Conservation (phyloP, 2,797 vertebrate genomes). For the Anniella stebbinsi region DNA sequence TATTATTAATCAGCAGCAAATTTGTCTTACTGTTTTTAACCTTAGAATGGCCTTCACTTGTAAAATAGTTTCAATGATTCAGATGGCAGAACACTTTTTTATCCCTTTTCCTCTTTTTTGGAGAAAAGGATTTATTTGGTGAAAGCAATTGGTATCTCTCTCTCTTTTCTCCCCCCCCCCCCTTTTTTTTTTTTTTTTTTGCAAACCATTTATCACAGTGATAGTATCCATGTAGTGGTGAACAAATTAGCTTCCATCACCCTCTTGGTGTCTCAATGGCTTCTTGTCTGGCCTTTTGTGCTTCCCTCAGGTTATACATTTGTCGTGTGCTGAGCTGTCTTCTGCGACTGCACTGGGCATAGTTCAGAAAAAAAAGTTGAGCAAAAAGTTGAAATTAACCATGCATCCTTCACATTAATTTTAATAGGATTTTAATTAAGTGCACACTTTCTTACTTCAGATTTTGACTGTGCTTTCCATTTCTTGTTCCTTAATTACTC, state of each 20-base stretch:
- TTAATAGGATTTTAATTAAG: neutral
- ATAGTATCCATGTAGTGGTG: constrained; percentile 17
- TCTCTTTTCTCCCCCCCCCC: neutral
- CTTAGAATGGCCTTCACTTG: constrained; percentile 72
- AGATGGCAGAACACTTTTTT: constrained; percentile 66
- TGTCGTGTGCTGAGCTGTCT: constrained; percentile 22
- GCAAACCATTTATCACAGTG: constrained; percentile 49
- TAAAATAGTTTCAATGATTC: constrained; percentile 68
- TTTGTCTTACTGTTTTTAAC: constrained; percentile 78
- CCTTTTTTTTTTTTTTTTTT: neutral
- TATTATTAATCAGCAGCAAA: constrained; percentile 78
- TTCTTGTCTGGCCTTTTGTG: constrained; percentile 26
- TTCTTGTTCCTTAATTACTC: neutral
- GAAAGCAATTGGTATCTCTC: constrained; percentile 57
- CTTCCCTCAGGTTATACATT: constrained; percentile 2
- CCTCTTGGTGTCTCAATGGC: constrained; percentile 9
- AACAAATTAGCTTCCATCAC: constrained; percentile 45
- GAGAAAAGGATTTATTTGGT: constrained; percentile 63
- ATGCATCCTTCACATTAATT: neutral
- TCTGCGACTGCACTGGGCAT: neutral
- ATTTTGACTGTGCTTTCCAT: neutral
- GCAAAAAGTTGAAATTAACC: neutral
- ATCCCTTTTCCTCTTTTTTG: constrained; percentile 49
- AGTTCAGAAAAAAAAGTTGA: neutral
- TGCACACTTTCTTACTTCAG: neutral